These are phyloP conservation scores for Antigone vipio DNA, from an alignment of 2,113 vertebrate species.

Conservation along the genomic window DNA sequence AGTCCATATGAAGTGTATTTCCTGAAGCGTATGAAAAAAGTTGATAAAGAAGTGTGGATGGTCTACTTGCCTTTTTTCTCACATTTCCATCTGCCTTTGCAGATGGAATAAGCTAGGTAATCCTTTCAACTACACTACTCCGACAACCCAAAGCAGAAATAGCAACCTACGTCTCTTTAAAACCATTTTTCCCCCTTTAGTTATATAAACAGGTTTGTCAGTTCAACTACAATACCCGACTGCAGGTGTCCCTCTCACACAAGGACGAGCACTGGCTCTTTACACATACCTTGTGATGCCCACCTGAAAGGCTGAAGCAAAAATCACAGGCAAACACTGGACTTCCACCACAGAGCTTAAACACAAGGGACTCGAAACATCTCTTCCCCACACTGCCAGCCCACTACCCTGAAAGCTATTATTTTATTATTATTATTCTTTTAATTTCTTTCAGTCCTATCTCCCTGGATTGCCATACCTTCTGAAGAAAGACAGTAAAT, in stretches of 20 bases:
- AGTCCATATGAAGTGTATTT: neutral
- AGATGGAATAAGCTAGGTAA: neutral
- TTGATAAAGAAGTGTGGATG: accelerated
- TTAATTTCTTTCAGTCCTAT: accelerated
- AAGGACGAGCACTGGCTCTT: neutral
- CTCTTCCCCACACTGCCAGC: neutral
- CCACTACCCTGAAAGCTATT: neutral
- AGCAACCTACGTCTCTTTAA: neutral
- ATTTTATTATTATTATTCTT: too few species aligned
- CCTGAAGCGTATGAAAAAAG: accelerated
- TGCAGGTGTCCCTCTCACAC: neutral
- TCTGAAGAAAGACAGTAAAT: neutral
- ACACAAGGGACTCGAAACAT: neutral
- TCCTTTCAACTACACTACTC: neutral
- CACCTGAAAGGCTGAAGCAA: neutral
- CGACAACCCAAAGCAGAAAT: neutral
- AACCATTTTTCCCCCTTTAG: neutral
- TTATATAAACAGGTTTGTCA: neutral
- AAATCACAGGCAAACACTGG: neutral
- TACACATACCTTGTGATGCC: neutral
- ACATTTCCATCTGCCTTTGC: neutral
- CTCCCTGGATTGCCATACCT: neutral
- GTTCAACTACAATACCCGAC: neutral
- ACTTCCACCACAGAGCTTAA: neutral
- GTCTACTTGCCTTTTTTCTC: neutral